These are phyloP conservation scores for Ginglymostoma cirratum DNA, from an alignment of 2,113 vertebrate species.

Conservation along the genomic window DNA sequence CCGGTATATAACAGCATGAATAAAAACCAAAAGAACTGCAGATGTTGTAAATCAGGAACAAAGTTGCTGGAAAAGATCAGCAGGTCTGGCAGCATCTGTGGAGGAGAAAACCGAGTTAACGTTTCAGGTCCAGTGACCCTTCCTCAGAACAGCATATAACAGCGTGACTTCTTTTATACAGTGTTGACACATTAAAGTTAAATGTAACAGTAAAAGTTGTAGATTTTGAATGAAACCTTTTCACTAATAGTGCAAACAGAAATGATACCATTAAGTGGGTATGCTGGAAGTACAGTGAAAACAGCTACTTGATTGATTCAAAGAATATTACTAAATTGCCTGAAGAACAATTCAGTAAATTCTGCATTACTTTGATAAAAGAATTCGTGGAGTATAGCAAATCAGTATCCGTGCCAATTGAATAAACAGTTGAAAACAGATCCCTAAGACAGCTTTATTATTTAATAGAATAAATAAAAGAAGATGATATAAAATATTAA, in stretches of 20 bases:
- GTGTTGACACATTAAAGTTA: not conserved
- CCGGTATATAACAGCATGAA: not conserved
- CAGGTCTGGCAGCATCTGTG: too few species aligned
- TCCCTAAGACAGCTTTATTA: not conserved
- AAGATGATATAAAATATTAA: not conserved
- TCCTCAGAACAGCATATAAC: not conserved
- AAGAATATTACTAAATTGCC: not conserved
- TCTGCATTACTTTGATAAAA: not conserved
- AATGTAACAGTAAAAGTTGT: not conserved
- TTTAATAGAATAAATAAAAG: not conserved
- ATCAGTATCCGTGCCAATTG: not conserved
- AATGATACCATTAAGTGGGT: not conserved
- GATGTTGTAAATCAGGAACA: too few species aligned
- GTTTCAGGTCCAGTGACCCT: too few species aligned
- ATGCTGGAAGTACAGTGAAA: not conserved
- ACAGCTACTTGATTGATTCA: not conserved
- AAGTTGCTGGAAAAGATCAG: too few species aligned
- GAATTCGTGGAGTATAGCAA: not conserved
- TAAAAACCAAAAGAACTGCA: too few species aligned
- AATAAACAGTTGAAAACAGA: not conserved
- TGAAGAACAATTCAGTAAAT: not conserved
- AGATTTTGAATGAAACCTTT: not conserved
- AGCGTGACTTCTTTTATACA: not conserved
- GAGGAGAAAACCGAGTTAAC: too few species aligned
- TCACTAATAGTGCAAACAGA: not conserved